phyloP scores from a whole-genome alignment of 2,113 vertebrate species.

The Dissostichus mawsoni region DNA sequence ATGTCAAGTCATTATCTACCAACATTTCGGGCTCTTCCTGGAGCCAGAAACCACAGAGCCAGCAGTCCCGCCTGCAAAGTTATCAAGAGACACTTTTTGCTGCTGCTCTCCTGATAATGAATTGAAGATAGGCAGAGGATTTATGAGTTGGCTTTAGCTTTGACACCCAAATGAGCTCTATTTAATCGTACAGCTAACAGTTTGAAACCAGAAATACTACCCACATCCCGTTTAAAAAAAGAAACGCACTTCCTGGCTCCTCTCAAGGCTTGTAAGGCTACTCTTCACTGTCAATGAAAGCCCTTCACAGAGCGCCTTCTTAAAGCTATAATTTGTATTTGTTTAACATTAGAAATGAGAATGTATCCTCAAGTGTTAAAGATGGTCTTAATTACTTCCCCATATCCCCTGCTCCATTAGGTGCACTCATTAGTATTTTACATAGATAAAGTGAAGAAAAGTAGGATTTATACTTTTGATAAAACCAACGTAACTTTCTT shows the following conservation, averaged over 20 bases:
- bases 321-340: conserved; percentile 1
- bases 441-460: not conserved
- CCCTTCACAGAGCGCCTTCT: conserved; percentile 15
- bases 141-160: conserved; percentile 35
- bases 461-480: not conserved
- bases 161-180: conserved; percentile 44
- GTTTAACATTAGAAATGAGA: conserved; percentile 8
- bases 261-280: conserved; percentile 18
- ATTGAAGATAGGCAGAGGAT: conserved; percentile 16
- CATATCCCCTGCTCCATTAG: not conserved
- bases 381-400: conserved; percentile 4
- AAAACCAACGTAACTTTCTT: not conserved
- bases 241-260: conserved; percentile 6
- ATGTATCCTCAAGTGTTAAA: not conserved
- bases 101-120: conserved; percentile 32
- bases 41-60: conserved; percentile 7
- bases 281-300: conserved; percentile 30
- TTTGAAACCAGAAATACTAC: conserved; percentile 30
- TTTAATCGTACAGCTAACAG: conserved; percentile 33
- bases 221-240: conserved; percentile 12
- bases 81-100: conserved; percentile 25
- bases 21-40: not conserved
- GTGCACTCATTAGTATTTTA: not conserved
- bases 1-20: not conserved
- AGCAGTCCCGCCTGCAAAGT: conserved; percentile 12